phyloP scores from a whole-genome alignment of 2,113 vertebrate species.

The Rhizomys pruinosus region DNA sequence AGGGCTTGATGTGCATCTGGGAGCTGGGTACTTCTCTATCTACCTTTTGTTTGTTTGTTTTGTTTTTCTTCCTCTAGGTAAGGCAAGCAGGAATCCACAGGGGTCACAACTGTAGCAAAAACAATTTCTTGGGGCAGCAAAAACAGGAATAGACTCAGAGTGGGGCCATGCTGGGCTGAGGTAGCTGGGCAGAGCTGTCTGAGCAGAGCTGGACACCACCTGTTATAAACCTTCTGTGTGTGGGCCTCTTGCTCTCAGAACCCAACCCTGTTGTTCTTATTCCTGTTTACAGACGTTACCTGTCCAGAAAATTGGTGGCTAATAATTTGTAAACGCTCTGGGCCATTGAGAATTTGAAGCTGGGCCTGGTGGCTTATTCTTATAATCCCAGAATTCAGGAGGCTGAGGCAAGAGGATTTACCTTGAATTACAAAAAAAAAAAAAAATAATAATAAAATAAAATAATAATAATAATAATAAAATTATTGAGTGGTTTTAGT shows the following conservation, averaged over 20 bases:
- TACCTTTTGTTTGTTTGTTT: too few relatives aligned
- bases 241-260: accelerated
- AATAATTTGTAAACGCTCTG: background rate
- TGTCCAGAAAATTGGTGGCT: background rate
- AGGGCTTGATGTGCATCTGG: background rate
- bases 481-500: background rate
- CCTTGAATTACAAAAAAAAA: background rate
- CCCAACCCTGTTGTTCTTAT: accelerated
- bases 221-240: accelerated
- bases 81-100: background rate
- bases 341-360: background rate
- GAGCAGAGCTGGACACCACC: background rate
- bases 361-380: background rate
- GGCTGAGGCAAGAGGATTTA: background rate
- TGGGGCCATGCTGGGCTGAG: background rate
- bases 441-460: too few relatives aligned
- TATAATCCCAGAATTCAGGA: too few relatives aligned
- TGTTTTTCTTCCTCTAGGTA: background rate
- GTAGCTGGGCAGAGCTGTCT: too few relatives aligned
- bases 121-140: background rate
- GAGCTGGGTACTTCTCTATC: background rate
- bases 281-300: background rate
- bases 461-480: too few relatives aligned
- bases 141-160: background rate
- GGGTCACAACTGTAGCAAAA: background rate